Conservation (phyloP, 2,888 invertebrate genomes). For the Galeopsomyia nigrocyanea region DNA sequence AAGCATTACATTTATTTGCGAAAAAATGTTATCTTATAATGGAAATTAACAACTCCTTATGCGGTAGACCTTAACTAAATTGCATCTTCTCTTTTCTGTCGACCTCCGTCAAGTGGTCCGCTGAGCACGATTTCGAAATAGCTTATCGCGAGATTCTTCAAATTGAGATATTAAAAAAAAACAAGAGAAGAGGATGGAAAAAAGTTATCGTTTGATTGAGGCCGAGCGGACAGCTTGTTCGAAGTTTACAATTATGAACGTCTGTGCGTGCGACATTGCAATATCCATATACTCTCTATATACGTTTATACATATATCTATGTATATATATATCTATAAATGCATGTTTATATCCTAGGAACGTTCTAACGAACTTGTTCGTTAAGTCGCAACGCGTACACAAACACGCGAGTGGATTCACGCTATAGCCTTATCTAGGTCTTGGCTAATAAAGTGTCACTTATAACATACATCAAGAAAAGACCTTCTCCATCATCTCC, state of each 20-base stretch:
- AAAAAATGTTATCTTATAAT: conserved; percentile 54
- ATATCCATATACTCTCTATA: conserved; percentile 18
- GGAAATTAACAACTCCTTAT: conserved; percentile 41
- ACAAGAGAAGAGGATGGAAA: background rate
- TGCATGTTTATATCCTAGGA: conserved; percentile 40
- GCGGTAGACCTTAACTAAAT: conserved; percentile 28
- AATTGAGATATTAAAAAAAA: conserved; percentile 24
- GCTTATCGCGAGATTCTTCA: conserved; percentile 4
- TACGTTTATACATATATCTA: conserved; percentile 3
- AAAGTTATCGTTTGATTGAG: conserved; percentile 3
- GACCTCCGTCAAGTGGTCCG: conserved; percentile 27
- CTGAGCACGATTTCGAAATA: conserved; percentile 15
- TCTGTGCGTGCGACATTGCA: conserved; percentile 34
- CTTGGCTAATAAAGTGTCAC: conserved; percentile 38
- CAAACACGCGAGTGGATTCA: conserved; percentile 38
- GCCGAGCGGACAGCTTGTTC: conserved; percentile 57
- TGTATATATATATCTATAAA: conserved; percentile 20
- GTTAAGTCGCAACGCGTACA: conserved; percentile 44
- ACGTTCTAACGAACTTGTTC: conserved; percentile 43
- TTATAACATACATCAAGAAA: conserved; percentile 31
- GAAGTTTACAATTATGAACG: conserved; percentile 63
- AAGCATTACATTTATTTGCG: conserved; percentile 67
- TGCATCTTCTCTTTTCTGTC: conserved; percentile 4
- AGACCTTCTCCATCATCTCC: conserved; percentile 9
- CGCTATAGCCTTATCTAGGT: conserved; percentile 43